Percentiles rank a stretch among this genome's conserved stretches.
These are phyloP conservation scores for Papilio xuthus DNA, from an alignment of 1,140 invertebrate species.

Conservation along the genomic window DNA sequence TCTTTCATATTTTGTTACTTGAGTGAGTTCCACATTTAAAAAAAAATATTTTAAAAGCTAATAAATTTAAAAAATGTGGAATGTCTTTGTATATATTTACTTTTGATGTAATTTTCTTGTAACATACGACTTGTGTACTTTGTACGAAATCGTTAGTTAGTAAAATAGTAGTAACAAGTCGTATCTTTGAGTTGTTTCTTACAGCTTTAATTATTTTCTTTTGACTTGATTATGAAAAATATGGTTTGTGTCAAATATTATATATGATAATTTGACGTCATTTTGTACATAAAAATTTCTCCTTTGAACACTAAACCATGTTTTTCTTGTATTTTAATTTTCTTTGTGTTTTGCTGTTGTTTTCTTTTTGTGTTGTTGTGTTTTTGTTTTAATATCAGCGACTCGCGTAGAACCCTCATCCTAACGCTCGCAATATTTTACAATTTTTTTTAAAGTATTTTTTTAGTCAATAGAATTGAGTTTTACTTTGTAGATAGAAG, in stretches of 20 bases:
- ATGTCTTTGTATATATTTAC: not conserved
- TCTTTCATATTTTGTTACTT: slow-evolving; percentile 15
- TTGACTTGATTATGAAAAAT: slow-evolving; percentile 6
- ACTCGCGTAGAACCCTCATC: slow-evolving; percentile 56
- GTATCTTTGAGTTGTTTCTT: not conserved
- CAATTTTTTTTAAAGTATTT: slow-evolving; percentile 41
- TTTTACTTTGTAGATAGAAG: slow-evolving; percentile 38
- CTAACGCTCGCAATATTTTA: slow-evolving; percentile 47
- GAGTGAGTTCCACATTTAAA: not conserved
- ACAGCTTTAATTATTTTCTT: slow-evolving; percentile 21
- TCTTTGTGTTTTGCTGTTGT: slow-evolving; percentile 49
- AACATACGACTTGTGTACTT: slow-evolving; percentile 23
- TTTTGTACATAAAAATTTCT: not conserved
- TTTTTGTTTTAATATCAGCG: slow-evolving; percentile 55
- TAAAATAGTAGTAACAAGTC: not conserved
- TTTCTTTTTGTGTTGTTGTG: slow-evolving; percentile 45
- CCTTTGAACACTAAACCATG: slow-evolving; percentile 22
- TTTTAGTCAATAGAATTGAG: slow-evolving; percentile 44
- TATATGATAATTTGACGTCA: not conserved
- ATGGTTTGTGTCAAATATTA: slow-evolving; percentile 10
- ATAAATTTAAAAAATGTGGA: too few species aligned
- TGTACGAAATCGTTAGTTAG: not conserved
- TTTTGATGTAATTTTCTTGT: not conserved
- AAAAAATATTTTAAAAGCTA: not conserved
- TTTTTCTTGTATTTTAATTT: slow-evolving; percentile 36